Base-by-base conservation (phyloP, 2,888 invertebrate species). In the Laspeyria flexula region DNA sequence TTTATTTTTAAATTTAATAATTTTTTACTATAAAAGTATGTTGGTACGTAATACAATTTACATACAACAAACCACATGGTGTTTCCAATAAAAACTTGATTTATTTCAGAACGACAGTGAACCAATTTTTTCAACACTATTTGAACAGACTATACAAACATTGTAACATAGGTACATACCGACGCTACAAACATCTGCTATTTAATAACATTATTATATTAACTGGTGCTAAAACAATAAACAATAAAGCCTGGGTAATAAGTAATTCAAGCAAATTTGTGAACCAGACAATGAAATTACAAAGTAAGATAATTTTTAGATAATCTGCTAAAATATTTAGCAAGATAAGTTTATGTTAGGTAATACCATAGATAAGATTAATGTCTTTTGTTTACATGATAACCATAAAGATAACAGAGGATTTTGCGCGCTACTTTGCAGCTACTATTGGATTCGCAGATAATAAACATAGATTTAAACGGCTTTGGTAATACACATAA, bases 251-350 rank as follows among this genome's bases (percentile, higher is more conserved):
- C 21, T 21, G n/a, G n/a, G n/a, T n/a, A n/a, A n/a, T n/a, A n/a
- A n/a, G n/a, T n/a, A n/a, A n/a, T n/a, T n/a, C n/a, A n/a, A n/a
- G n/a, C n/a, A n/a, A n/a, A 3, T 21, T 21, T 21, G 5, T 21
- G n/a, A 41, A 41, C 41, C 21, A 40, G 27, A 37, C 21, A 44
- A 16, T 21, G 21, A 21, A 21, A 5, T 21, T 21, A 21, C 5
- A 21, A 21, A 21, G 2, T 21, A 21, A 21, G 21, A 5, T 3
- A 21, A 21, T 25, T 25, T 25, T 25, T 6, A 46, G 23, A 5
- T 54, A 50, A 65, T 59, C 50, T 44, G 25, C 39, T 10, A 43
- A 59, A 58, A 47, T 53, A 53, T 15, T 43, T 12, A 12, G 37
- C 21, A 25, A 50, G 34, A 35, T 43, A 39, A 43, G 42, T 65